These are phyloP conservation scores for Mus spicilegus DNA, from an alignment of 2,113 vertebrate genomes.

Conservation along the genomic window DNA sequence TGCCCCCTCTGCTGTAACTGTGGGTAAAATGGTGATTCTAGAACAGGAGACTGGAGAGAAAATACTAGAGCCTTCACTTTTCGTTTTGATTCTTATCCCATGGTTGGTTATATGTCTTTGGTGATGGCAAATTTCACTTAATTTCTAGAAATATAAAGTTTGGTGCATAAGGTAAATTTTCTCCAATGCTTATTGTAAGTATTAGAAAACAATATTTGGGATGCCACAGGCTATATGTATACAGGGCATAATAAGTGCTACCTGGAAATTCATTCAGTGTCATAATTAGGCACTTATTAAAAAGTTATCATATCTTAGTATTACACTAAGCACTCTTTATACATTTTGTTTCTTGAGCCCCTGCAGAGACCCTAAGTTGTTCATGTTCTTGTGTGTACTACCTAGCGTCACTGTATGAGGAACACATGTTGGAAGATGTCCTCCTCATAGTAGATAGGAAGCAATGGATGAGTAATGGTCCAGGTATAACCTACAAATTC, in stretches of 20 bases:
- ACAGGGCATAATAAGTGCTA: slow-evolving; percentile 28
- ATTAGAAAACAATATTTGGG: slow-evolving; percentile 29
- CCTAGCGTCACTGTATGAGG: background rate
- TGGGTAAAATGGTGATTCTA: background rate
- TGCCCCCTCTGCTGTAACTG: background rate
- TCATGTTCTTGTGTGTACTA: slow-evolving; percentile 41
- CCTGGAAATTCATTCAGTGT: background rate
- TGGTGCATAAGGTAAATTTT: background rate
- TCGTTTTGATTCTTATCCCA: slow-evolving; percentile 1
- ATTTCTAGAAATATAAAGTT: slow-evolving; percentile 52
- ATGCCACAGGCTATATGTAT: background rate
- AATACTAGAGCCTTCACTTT: slow-evolving; percentile 30
- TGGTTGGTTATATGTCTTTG: slow-evolving; percentile 50
- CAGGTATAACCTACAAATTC: background rate
- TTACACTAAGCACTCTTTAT: slow-evolving; percentile 7
- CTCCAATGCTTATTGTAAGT: slow-evolving; percentile 36
- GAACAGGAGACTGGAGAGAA: background rate
- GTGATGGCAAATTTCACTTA: background rate
- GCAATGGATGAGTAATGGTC: too few species aligned
- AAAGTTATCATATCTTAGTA: background rate
- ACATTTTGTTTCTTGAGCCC: background rate
- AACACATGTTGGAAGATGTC: background rate
- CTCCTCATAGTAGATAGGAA: background rate
- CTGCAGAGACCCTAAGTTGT: background rate
- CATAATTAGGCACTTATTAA: slow-evolving; percentile 1